A percentile compares a stretch with the other conserved stretches of the same genome.
phyloP scores from a whole-genome alignment of 2,797 vertebrate species.

The Falco concolor region DNA sequence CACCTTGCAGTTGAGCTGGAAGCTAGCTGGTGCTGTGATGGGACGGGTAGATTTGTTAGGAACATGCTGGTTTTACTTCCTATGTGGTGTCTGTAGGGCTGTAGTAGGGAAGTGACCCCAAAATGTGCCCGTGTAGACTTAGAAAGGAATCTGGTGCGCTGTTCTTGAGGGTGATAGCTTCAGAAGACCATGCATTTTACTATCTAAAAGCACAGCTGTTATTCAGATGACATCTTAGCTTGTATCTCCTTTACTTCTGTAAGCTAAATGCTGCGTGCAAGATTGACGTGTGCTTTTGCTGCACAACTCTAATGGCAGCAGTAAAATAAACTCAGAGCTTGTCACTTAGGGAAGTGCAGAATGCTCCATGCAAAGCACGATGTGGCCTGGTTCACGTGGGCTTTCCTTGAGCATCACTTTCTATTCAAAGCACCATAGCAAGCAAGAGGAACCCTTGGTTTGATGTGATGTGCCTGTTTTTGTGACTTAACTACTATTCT shows the following conservation, averaged over 20 bases:
- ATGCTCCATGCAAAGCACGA: fast-evolving
- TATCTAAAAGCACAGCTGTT: neutral
- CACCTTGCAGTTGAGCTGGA: neutral
- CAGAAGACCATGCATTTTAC: neutral
- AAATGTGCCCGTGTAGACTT: neutral
- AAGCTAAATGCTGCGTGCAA: neutral
- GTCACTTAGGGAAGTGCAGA: neutral
- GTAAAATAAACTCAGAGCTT: neutral
- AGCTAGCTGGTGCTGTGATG: neutral
- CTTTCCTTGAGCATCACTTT: neutral
- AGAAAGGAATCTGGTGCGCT: neutral
- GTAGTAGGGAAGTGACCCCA: neutral
- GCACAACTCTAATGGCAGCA: neutral
- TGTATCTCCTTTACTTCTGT: neutral
- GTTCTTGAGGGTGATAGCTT: neutral
- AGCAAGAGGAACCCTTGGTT: neutral
- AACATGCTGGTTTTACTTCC: neutral
- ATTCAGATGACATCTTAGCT: neutral
- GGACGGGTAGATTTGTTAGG: neutral
- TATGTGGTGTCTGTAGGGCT: neutral
- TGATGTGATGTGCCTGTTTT: neutral
- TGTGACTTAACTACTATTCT: neutral
- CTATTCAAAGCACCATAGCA: neutral
- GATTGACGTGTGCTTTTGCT: neutral
- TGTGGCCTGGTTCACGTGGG: neutral